Evolutionary conservation across 2,888 invertebrate species (phyloP).

Genomic region (Dicranocentrus wangi): DNA sequence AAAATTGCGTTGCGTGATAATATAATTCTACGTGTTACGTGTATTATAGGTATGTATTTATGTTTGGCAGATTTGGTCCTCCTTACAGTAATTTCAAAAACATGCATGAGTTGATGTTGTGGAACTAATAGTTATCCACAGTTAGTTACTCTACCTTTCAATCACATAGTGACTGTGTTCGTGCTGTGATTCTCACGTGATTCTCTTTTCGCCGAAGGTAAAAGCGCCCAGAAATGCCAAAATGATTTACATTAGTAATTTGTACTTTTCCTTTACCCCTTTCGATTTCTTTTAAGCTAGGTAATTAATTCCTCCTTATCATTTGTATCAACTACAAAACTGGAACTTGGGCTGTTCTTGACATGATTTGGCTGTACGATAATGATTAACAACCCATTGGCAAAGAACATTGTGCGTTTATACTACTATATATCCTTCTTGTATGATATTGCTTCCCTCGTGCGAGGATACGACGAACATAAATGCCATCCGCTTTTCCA

Average conservation of each 20-base stretch:
- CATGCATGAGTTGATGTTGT: conserved; percentile 10
- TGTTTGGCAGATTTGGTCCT: background rate
- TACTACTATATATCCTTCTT: too few species aligned
- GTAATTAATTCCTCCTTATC: conserved; percentile 58
- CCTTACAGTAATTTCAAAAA: too few species aligned
- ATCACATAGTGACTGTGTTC: conserved; percentile 36
- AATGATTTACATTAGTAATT: conserved; percentile 52
- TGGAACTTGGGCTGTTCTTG: conserved; percentile 42
- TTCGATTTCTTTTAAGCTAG: conserved; percentile 26
- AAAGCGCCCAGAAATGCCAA: background rate
- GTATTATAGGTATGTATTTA: too few species aligned
- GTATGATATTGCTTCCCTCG: too few species aligned
- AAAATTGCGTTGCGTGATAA: too few species aligned
- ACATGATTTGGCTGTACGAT: background rate
- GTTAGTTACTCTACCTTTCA: conserved; percentile 45
- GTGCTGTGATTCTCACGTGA: conserved; percentile 42
- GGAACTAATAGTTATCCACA: conserved; percentile 44
- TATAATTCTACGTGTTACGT: too few species aligned
- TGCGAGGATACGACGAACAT: too few species aligned
- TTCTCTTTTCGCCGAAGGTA: conserved; percentile 43
- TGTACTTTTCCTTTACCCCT: conserved; percentile 39
- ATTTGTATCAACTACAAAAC: conserved; percentile 51
- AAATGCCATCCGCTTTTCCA: too few species aligned
- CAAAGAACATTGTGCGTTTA: too few species aligned
- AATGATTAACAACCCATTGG: too few species aligned